A percentile compares a stretch with the other conserved stretches of the same genome.
Evolutionary conservation across 2,888 invertebrate genomes (phyloP).

Genomic region (Watsonalla cultraria): DNA sequence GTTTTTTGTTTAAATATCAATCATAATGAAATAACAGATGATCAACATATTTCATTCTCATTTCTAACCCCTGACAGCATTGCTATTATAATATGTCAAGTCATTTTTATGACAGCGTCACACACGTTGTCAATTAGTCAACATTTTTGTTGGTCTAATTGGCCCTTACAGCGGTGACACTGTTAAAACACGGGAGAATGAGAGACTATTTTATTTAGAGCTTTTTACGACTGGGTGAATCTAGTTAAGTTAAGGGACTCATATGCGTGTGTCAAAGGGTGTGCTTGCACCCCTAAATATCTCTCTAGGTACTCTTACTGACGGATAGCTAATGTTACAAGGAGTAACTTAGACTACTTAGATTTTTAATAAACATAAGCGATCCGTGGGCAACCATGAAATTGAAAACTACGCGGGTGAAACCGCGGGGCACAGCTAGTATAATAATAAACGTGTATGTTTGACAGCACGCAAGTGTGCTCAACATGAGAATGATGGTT

Average conservation of each 20-base stretch:
- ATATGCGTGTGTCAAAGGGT: no score
- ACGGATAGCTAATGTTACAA: no score
- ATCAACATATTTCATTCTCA: not conserved
- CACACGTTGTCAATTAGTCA: conserved; percentile 23
- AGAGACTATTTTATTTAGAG: not conserved
- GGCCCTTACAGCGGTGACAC: conserved; percentile 16
- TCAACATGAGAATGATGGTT: conserved; percentile 27
- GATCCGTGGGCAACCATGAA: no score
- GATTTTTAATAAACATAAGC: no score
- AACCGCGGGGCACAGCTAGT: no score
- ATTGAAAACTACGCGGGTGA: no score
- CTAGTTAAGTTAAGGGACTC: no score
- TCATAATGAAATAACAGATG: not conserved
- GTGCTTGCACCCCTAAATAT: no score
- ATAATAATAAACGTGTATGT: not conserved
- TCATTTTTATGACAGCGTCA: conserved; percentile 11
- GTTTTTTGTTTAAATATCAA: no score
- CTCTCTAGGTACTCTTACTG: no score
- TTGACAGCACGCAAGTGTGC: conserved; percentile 31
- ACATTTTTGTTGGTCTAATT: conserved; percentile 29
- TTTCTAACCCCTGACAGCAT: not conserved
- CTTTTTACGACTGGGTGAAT: not conserved
- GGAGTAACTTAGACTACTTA: no score
- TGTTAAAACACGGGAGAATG: conserved; percentile 18
- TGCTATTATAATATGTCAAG: not conserved